Evolutionary conservation across 1,140 invertebrate genomes (phyloP).

Genomic region (Tetramorium parvispinum): DNA sequence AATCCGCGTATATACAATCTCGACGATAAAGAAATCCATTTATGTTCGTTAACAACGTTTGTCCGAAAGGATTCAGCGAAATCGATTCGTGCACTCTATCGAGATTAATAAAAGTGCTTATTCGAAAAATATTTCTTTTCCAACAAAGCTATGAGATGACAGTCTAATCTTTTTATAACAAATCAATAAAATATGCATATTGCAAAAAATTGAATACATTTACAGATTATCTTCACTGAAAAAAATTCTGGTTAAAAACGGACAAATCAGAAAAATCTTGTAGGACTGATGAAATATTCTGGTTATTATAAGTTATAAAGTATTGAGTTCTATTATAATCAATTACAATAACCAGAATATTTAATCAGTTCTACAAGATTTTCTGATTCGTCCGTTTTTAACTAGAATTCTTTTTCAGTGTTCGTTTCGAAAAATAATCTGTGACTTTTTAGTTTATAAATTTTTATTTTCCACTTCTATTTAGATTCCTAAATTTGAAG

Average conservation of each 20-base stretch:
- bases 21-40: constrained; percentile 44
- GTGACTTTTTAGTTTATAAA: neutral
- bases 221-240: too few species aligned
- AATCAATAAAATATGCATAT: neutral
- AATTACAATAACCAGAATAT: too few species aligned
- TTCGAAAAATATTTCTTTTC: neutral
- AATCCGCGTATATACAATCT: constrained; percentile 8
- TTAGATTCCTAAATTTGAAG: neutral
- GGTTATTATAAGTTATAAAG: too few species aligned
- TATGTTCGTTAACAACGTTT: constrained; percentile 19
- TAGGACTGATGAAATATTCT: too few species aligned
- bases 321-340: too few species aligned
- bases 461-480: too few species aligned
- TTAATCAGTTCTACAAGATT: too few species aligned
- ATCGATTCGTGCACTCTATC: neutral
- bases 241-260: too few species aligned
- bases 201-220: neutral
- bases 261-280: too few species aligned
- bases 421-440: neutral
- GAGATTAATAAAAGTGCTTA: neutral
- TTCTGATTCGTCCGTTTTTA: too few species aligned
- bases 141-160: neutral
- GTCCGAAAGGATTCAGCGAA: neutral
- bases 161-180: neutral
- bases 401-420: too few species aligned